phyloP scores from a whole-genome alignment of 2,113 vertebrate species.

The Plecotus auritus region DNA sequence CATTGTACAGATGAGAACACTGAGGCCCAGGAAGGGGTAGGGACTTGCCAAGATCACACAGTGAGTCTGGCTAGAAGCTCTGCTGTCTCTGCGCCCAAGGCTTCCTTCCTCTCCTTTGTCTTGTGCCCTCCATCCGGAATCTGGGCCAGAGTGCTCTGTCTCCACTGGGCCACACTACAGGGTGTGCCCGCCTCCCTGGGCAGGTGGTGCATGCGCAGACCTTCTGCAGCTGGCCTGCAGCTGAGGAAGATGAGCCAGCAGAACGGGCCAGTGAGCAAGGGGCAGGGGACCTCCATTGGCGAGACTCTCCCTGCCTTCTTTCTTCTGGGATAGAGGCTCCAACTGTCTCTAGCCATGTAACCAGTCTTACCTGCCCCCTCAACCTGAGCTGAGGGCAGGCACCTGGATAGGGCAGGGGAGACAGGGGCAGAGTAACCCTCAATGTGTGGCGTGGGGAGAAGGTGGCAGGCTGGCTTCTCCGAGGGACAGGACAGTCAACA shows the following conservation, averaged over 20 bases:
- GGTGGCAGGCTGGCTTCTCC: neutral
- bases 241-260: neutral
- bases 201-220: rapidly evolving
- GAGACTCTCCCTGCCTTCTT: neutral
- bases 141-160: neutral
- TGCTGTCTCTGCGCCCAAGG: neutral
- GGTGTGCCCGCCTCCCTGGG: neutral
- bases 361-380: neutral
- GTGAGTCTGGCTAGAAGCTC: neutral
- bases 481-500: neutral
- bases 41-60: neutral
- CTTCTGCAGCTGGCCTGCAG: neutral
- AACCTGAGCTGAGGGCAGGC: neutral
- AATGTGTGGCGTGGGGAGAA: rapidly evolving
- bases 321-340: neutral
- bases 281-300: neutral
- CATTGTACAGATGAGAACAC: neutral
- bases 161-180: too few species aligned
- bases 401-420: neutral
- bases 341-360: neutral
- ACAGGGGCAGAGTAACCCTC: neutral
- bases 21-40: neutral
- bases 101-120: neutral
- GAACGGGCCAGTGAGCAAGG: too few species aligned
- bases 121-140: neutral